Conservation (phyloP, 2,888 invertebrate genomes). For the Rhopalosiphum nymphaeae region DNA sequence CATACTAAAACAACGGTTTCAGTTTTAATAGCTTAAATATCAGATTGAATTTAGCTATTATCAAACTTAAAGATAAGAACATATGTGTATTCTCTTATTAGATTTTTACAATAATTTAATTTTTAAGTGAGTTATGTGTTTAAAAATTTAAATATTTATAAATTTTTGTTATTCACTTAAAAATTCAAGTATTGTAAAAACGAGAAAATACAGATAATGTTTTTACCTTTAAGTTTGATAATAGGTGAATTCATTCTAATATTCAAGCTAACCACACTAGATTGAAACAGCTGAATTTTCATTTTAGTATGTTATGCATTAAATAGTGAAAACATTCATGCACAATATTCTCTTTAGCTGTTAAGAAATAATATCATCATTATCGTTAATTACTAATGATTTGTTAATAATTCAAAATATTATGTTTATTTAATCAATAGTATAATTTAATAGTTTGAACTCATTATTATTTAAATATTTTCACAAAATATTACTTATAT, state of each 20-base stretch:
- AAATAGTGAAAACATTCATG: background rate
- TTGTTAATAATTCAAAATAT: background rate
- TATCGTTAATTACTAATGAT: background rate
- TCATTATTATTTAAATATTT: background rate
- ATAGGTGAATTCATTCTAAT: background rate
- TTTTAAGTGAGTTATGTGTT: background rate
- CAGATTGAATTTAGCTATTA: background rate
- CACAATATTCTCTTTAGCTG: background rate
- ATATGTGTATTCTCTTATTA: background rate
- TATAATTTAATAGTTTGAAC: background rate
- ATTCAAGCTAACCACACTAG: background rate
- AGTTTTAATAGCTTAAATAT: background rate
- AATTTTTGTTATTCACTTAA: background rate
- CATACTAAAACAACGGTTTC: background rate
- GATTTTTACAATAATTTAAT: background rate
- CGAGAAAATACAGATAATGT: background rate
- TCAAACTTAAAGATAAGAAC: background rate
- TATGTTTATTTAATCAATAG: background rate
- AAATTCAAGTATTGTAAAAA: background rate
- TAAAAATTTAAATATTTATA: background rate
- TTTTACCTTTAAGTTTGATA: background rate
- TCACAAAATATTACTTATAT: background rate
- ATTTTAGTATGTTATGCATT: background rate
- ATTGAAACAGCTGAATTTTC: background rate
- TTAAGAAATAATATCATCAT: background rate